phyloP scores from a whole-genome alignment of 2,113 vertebrate genomes.

The Sclerurus mexicanus region DNA sequence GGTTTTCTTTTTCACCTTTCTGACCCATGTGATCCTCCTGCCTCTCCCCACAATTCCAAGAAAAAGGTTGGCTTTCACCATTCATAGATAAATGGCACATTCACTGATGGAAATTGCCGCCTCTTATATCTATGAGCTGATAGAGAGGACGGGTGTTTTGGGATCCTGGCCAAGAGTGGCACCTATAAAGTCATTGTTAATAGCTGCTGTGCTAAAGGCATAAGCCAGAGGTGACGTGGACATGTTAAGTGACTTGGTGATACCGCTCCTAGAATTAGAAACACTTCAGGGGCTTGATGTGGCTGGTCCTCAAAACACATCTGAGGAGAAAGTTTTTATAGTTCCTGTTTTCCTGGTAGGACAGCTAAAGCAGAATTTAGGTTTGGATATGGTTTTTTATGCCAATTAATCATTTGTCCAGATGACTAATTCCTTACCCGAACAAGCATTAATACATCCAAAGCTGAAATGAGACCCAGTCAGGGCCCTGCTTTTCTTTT shows the following conservation, averaged over 20 bases:
- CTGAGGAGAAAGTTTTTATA: background rate
- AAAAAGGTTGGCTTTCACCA: background rate
- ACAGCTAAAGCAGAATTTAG: background rate
- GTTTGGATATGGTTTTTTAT: background rate
- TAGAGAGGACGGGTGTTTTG: background rate
- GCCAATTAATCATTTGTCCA: background rate
- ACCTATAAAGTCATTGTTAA: background rate
- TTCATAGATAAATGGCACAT: background rate
- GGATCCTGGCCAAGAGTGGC: background rate
- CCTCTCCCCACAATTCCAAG: background rate
- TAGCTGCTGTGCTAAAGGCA: background rate
- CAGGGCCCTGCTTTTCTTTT: background rate
- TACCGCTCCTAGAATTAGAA: background rate
- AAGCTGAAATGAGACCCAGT: background rate
- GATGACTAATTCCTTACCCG: background rate
- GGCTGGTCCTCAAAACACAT: background rate
- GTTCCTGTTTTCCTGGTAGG: background rate
- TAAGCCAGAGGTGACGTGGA: background rate
- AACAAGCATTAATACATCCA: background rate
- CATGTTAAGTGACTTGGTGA: background rate
- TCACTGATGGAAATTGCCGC: background rate
- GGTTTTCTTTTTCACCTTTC: background rate
- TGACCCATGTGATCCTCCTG: fast-evolving
- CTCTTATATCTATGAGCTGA: background rate
- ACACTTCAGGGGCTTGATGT: background rate